Base-by-base conservation (phyloP, 2,888 invertebrate species). In the Theretra japonica region DNA sequence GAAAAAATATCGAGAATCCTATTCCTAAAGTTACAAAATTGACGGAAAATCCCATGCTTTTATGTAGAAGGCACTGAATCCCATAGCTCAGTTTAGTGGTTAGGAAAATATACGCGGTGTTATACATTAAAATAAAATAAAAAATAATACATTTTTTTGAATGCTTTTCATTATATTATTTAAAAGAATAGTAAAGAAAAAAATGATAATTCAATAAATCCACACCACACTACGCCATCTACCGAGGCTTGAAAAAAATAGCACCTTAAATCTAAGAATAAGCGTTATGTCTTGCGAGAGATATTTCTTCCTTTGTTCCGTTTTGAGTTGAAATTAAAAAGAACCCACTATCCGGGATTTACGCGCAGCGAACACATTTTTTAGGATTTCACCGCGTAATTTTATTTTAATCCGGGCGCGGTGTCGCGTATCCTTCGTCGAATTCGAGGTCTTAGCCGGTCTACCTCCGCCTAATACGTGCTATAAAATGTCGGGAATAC, bases 271-370 rank as follows among this genome's bases (percentile, higher is more conserved):
- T 25, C n/a, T 53, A 41, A 53, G 53, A 53, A 53, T 53, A 53
- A 53, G 19, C 53, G 53, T 53, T 53, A 41, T 41, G 53, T 53
- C 53, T 53, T 53, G 2, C 21, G 6, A 23, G 2, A 48, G 3
- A 48, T 48, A 41, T 65, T 65, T 23, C 23, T 23, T 21, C 21
- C 15, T 11, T 48, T 17, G n/a, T 48, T 65, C 21, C 17, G 21
- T 23, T 65, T 48, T 15, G 33, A 48, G 23, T 48, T 48, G 23
- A 65, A 65, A n/a, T 53, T 53, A 53, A 53, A 41, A 53, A 53
- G 53, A 48, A 17, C 15, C 30, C n/a, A 62, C 62, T 62, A 65
- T 65, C 60, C 65, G 70, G 59, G 57, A 74, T 71, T 71, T 70
- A 70, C 68, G 50, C 68, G 58, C 53, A 50, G 33, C 48, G 56